Base-by-base conservation (phyloP, 2,113 vertebrate genomes). In the Lophochroa leadbeateri region DNA sequence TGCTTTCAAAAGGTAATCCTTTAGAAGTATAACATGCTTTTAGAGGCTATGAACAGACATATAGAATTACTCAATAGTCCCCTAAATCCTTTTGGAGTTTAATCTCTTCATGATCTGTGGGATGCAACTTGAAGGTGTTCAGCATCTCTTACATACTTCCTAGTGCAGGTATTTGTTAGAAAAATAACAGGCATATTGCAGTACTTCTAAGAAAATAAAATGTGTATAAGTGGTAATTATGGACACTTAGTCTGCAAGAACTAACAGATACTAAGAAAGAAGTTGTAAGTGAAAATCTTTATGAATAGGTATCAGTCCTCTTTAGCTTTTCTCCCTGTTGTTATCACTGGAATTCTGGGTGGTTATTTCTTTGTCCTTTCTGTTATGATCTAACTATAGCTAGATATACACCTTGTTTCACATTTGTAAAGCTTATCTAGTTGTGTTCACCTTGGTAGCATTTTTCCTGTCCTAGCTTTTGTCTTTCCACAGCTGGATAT, bases 1-100 rank as follows among this genome's bases (percentile, higher is more conserved):
- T 35, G 68, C 88, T 90, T 80, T 35, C 83, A 71, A 57, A 65
- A 58, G 74, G 71, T 41, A 88, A 72, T 94, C 69, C 71, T 53
- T 39, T 60, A 28, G 9, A 16, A 37, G 46, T 35, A 3, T 11
- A 61, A 52, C 67, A n/a, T 57, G 87, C 64, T 52, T 39, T 39
- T 28, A 20, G 60, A 76, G 65, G n/a, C 47, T 88, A 85, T 55
- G 57, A 77, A 44, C 85, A 81, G 44, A 9, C 63, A 17, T 24
- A 9, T 8, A 13, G 82, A 77, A 88, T 89, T 63, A 37, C 17
- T 74, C n/a, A n/a, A 0, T 28, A 17, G 55, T 18, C 46, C 47
- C 71, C 21, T 6, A 58, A 57, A 68, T 82, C 69, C 91, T 82
- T 16, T 29, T 65, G 71, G 41, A 21, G 29, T 92, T 67, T 81